Base-by-base conservation (phyloP, 2,888 invertebrate species). In the Lingula anatina region DNA sequence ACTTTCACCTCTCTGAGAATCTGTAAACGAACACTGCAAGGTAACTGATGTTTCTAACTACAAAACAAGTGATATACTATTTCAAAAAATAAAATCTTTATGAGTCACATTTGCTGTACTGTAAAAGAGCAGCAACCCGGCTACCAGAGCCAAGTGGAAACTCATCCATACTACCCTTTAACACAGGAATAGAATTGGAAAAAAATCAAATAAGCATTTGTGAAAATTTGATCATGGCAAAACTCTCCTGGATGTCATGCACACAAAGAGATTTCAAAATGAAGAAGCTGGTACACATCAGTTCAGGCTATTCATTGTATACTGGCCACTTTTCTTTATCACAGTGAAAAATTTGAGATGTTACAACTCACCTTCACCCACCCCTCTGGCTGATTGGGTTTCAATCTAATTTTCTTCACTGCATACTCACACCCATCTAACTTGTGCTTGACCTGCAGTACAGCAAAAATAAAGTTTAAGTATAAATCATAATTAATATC, bases 371-470 rank as follows among this genome's bases (percentile, higher is more conserved):
- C 70, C 62, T 62, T 69, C 35, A 62, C 49, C 53, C 65, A 65
- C 3, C 64, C 53, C 21, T 67, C 66, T 27, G 70, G 64, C 41
- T 60, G 64, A 23, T 60, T 62, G 43, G 70, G 75, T 63, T 69
- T 71, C 45, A 80, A 71, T 49, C 66, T 64, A 46, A 80, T 86
- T 71, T 89, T 88, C 72, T 89, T 90, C 0, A 90, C 82, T 1
- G 90, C 90, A 78, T 89, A 90, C 63, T 86, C 83, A 2, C 84
- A 83, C 5, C 85, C 85, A 68, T 90, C 90, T 4, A 89, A 72
- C 65, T 86, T 83, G 69, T 89, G 86, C 59, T 81, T 81, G n/a
- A 65, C 68, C 71, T 71, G 54, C 5, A 53, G 53, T 15, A 44
- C 35, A 39, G 7, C 20, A 39, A 39, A 39, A 39, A 15, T 27